A percentile compares a stretch with the other conserved stretches of the same genome.
These are phyloP conservation scores for Zaprionus davidi DNA, from an alignment of 1,140 invertebrate genomes.

Conservation along the genomic window DNA sequence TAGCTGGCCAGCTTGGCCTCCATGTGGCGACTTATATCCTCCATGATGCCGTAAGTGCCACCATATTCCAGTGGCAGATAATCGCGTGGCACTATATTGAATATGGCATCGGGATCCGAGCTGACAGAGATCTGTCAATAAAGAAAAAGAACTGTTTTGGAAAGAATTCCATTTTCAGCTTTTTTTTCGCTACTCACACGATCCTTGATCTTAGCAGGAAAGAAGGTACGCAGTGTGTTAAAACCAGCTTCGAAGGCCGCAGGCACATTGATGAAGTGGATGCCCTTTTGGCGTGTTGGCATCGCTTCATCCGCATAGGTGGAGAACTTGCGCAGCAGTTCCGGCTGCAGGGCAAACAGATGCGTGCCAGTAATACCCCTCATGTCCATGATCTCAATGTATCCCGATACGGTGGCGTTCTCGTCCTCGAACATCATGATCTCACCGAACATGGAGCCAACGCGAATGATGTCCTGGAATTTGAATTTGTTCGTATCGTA, in stretches of 20 bases:
- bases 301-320: conserved; percentile 85
- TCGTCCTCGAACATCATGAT: conserved; percentile 84
- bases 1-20: conserved; percentile 85
- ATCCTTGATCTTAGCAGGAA: conserved; percentile 72
- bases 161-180: too few relatives aligned
- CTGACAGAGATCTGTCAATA: conserved; percentile 66
- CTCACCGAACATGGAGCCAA: conserved; percentile 81
- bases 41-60: conserved; percentile 84
- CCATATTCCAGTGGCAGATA: conserved; percentile 86
- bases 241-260: conserved; percentile 85
- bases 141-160: neutral
- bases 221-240: conserved; percentile 84
- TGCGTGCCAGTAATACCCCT: conserved; percentile 83
- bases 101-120: conserved; percentile 79
- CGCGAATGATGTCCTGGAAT: conserved; percentile 76
- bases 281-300: conserved; percentile 85
- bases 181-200: conserved; percentile 47
- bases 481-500: conserved; percentile 76
- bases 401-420: conserved; percentile 75
- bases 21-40: conserved; percentile 85
- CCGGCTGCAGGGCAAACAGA: conserved; percentile 85
- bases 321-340: conserved; percentile 85
- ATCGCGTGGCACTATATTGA: conserved; percentile 84
- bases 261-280: conserved; percentile 86
- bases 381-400: conserved; percentile 84